phyloP scores from a whole-genome alignment of 2,113 vertebrate genomes.

The Dromas ardeola region DNA sequence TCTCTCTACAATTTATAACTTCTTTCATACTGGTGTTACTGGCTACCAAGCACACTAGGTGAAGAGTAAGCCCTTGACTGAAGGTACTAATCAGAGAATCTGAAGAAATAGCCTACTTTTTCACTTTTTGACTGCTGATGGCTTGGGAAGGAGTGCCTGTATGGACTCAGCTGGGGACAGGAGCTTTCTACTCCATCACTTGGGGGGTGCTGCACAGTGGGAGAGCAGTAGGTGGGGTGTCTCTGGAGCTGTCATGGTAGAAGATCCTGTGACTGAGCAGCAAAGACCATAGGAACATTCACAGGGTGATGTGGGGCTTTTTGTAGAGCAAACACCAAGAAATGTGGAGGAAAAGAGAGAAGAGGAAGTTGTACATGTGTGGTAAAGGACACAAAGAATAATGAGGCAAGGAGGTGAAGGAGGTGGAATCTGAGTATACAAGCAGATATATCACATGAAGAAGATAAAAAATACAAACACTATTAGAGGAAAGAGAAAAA shows the following conservation, averaged over 20 bases:
- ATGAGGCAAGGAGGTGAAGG: neutral
- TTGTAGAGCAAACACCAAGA: neutral
- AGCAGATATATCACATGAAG: neutral
- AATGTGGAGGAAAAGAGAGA: neutral
- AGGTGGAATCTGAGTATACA: neutral
- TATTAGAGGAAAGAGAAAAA: neutral
- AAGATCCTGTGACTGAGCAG: accelerated
- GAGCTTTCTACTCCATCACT: neutral
- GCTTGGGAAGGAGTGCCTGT: neutral
- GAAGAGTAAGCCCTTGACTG: neutral
- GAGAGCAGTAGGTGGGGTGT: neutral
- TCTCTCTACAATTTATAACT: neutral
- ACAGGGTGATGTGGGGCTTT: neutral
- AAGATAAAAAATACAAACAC: neutral
- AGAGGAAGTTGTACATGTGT: neutral
- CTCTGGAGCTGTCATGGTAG: neutral
- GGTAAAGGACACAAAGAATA: neutral
- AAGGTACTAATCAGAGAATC: neutral
- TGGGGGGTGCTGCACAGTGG: neutral
- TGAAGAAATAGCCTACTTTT: neutral
- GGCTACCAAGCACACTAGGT: neutral
- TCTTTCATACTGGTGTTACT: neutral
- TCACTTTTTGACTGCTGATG: neutral
- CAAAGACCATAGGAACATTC: accelerated
- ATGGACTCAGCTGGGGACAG: neutral